Percentiles rank a stretch among this genome's conserved stretches.
These are phyloP conservation scores for Idaea dimidiata DNA, from an alignment of 2,888 invertebrate genomes.

Conservation along the genomic window DNA sequence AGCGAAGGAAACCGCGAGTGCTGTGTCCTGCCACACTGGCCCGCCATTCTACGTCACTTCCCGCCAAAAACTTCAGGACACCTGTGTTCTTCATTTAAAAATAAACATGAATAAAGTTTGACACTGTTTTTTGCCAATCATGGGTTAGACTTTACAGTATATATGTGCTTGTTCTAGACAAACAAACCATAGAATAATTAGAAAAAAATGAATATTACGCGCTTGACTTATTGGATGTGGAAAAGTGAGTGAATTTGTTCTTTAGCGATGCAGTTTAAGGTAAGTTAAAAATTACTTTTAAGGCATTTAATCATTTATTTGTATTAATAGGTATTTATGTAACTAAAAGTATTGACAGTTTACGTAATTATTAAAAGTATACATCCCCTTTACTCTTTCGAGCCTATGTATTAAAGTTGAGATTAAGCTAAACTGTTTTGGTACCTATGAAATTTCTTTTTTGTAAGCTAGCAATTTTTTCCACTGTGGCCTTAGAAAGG, in stretches of 20 bases:
- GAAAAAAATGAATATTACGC: neutral
- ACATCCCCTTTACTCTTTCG: neutral
- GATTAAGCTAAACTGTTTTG: neutral
- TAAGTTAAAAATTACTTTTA: neutral
- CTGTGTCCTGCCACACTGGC: conserved; percentile 37
- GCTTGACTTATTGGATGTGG: neutral
- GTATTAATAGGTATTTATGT: neutral
- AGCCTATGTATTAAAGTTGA: neutral
- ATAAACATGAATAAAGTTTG: conserved; percentile 12
- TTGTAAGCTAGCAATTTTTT: too few relatives aligned
- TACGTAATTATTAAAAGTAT: neutral
- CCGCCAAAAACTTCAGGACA: conserved; percentile 62
- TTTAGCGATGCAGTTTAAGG: neutral
- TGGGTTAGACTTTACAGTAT: conserved; percentile 7
- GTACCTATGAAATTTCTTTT: neutral
- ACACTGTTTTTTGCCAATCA: conserved; percentile 7
- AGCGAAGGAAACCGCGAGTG: conserved; percentile 56
- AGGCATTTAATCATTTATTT: neutral
- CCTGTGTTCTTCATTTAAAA: conserved; percentile 8
- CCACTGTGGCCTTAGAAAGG: too few relatives aligned
- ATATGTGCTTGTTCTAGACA: neutral
- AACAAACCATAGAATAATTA: neutral
- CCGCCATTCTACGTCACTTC: conserved; percentile 43
- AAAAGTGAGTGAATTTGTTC: neutral
- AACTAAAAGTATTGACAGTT: neutral